These are phyloP conservation scores for Motacilla tschutschensis DNA, from an alignment of 2,113 vertebrate genomes.

Conservation along the genomic window DNA sequence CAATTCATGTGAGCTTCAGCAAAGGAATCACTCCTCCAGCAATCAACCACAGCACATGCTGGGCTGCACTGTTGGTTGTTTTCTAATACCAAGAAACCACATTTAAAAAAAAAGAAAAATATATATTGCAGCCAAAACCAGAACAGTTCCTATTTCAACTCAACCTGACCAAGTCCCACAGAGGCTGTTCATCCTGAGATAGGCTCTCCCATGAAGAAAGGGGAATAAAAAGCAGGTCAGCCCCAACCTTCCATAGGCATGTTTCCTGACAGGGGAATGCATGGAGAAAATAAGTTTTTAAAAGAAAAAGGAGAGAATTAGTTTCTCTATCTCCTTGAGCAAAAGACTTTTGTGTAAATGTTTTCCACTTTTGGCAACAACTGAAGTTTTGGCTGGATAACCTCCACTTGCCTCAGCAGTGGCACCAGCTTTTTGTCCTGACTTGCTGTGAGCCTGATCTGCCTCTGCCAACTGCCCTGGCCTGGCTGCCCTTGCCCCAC, in stretches of 20 bases:
- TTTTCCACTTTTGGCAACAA: background rate
- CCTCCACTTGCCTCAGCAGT: background rate
- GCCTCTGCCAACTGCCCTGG: background rate
- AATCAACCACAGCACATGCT: background rate
- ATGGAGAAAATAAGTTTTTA: background rate
- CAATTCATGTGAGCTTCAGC: background rate
- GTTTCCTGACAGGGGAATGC: background rate
- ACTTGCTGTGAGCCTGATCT: background rate
- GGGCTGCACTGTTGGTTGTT: rapidly evolving
- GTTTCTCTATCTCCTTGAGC: background rate
- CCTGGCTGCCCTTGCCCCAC: background rate
- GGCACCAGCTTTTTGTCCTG: background rate
- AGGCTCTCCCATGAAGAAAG: too few relatives aligned
- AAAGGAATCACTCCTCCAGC: background rate
- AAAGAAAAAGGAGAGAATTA: background rate
- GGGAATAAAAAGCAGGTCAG: background rate
- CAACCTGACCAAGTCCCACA: background rate
- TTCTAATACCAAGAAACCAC: background rate
- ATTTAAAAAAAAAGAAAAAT: background rate
- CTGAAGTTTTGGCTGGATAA: background rate
- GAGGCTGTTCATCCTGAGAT: background rate
- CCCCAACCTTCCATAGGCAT: background rate
- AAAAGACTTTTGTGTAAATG: background rate
- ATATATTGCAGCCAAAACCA: background rate
- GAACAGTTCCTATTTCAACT: background rate